Evolutionary conservation across 2,797 vertebrate species (phyloP).

Genomic region (Sciurus carolinensis): DNA sequence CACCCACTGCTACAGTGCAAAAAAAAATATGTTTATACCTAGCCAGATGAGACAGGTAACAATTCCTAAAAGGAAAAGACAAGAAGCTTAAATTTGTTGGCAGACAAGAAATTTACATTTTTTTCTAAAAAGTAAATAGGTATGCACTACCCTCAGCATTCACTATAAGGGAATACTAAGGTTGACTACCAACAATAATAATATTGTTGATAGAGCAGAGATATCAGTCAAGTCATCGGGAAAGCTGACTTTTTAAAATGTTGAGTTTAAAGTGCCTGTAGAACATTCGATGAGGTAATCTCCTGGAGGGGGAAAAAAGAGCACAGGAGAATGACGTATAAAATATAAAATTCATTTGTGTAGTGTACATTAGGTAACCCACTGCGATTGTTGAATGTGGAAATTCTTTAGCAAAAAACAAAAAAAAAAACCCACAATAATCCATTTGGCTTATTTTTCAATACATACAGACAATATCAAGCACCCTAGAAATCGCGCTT

Average conservation of each 20-base stretch:
- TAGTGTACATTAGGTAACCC: background rate
- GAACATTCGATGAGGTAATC: background rate
- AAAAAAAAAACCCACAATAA: background rate
- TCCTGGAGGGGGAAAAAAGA: background rate
- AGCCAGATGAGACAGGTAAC: background rate
- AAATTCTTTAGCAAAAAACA: background rate
- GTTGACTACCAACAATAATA: background rate
- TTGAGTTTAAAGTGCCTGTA: background rate
- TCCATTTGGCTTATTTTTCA: background rate
- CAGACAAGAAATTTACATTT: background rate
- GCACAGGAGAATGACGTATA: background rate
- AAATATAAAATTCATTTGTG: background rate
- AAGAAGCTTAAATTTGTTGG: background rate
- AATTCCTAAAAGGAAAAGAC: background rate
- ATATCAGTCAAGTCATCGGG: background rate
- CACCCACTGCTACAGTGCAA: background rate
- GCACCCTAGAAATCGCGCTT: background rate
- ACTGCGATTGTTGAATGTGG: background rate
- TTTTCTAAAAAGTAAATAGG: background rate
- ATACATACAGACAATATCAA: background rate
- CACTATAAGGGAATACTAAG: background rate
- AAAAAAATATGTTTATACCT: background rate
- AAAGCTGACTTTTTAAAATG: background rate
- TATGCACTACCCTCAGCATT: background rate
- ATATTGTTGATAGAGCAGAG: background rate